These are phyloP conservation scores for Chelon auratus DNA, from an alignment of 2,797 vertebrate species.

Conservation along the genomic window DNA sequence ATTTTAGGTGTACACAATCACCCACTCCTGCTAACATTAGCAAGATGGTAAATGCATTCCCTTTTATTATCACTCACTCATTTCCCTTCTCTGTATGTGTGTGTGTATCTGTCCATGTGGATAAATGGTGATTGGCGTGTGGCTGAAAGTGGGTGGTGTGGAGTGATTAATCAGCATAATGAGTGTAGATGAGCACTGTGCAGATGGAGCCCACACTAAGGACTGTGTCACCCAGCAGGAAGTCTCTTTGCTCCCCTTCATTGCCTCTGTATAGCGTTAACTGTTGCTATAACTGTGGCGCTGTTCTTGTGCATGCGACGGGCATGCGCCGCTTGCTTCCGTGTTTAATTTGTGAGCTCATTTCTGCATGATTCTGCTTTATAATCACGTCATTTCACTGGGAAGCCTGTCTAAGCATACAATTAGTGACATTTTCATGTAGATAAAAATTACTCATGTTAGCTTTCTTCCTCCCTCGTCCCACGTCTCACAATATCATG, in stretches of 20 bases:
- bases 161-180: slow-evolving; percentile 82
- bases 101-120: slow-evolving; percentile 70
- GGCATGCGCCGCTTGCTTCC: slow-evolving; percentile 35
- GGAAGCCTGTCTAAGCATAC: slow-evolving; percentile 21
- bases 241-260: slow-evolving; percentile 64
- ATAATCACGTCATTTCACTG: slow-evolving; percentile 24
- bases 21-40: slow-evolving; percentile 31
- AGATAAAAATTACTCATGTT: slow-evolving; percentile 2
- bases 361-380: slow-evolving; percentile 44
- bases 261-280: slow-evolving; percentile 49
- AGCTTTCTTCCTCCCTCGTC: slow-evolving; percentile 5
- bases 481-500: not conserved
- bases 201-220: slow-evolving; percentile 80
- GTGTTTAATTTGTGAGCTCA: slow-evolving; percentile 44
- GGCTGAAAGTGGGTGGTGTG: slow-evolving; percentile 78
- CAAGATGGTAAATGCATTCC: slow-evolving; percentile 31
- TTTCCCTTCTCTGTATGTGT: slow-evolving; percentile 51
- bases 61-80: slow-evolving; percentile 37
- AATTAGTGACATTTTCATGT: slow-evolving; percentile 31
- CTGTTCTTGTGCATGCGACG: slow-evolving; percentile 40
- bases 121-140: slow-evolving; percentile 82
- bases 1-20: slow-evolving; percentile 15
- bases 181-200: slow-evolving; percentile 78
- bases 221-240: slow-evolving; percentile 78
- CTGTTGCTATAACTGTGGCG: slow-evolving; percentile 46